Percentiles rank a stretch among this genome's conserved stretches.
phyloP scores from a whole-genome alignment of 2,888 invertebrate species.

The Orthosia incerta region DNA sequence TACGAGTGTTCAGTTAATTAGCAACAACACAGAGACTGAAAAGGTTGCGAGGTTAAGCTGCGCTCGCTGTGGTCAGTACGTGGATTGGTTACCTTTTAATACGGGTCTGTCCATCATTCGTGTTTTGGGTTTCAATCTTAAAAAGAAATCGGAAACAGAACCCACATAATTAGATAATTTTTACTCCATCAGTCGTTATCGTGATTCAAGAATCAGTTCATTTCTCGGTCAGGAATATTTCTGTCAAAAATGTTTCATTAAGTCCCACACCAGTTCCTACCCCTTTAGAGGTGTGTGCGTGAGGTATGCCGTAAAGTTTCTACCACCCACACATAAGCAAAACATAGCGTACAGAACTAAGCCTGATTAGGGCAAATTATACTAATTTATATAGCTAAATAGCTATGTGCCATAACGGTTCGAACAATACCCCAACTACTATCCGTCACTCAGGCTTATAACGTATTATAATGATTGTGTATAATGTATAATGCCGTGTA shows the following conservation, averaged over 20 bases:
- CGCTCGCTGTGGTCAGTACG: background rate
- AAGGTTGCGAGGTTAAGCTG: background rate
- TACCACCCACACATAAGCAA: background rate
- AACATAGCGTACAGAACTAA: constrained; percentile 9
- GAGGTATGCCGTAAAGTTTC: background rate
- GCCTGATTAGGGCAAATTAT: constrained; percentile 22
- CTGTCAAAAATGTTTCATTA: no score
- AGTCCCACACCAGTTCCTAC: no score
- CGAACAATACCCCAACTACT: constrained; percentile 59
- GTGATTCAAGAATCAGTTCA: no score
- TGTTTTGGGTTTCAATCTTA: no score
- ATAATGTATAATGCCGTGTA: constrained; percentile 39
- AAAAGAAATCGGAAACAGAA: no score
- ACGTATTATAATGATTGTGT: constrained; percentile 68
- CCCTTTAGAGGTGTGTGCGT: background rate
- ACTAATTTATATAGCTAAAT: constrained; percentile 41
- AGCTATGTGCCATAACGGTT: constrained; percentile 38
- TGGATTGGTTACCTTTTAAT: no score
- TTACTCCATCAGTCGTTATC: no score
- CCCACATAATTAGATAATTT: no score
- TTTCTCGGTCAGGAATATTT: no score
- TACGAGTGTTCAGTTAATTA: background rate
- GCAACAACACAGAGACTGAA: background rate
- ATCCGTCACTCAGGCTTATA: constrained; percentile 72
- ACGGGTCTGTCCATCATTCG: no score